Evolutionary conservation across 1,140 invertebrate genomes (phyloP).

Genomic region (Drosophila kohkoa): DNA sequence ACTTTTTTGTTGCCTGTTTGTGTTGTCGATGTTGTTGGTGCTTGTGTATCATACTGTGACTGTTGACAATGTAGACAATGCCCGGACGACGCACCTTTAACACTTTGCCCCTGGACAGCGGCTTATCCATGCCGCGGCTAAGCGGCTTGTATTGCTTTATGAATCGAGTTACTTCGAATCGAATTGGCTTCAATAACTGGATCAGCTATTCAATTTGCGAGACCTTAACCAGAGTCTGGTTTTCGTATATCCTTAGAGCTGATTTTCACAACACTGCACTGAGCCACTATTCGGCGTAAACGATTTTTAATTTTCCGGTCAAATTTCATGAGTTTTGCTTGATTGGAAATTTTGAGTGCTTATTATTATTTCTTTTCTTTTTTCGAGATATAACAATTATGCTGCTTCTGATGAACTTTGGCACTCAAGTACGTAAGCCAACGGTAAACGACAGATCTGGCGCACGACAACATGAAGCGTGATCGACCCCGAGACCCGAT

Average conservation of each 20-base stretch:
- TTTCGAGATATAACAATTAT: slow-evolving; percentile 11
- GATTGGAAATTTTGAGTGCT: not conserved
- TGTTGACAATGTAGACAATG: slow-evolving; percentile 63
- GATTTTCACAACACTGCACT: slow-evolving; percentile 19
- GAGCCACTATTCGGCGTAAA: not conserved
- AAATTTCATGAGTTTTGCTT: slow-evolving; percentile 2
- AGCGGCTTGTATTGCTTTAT: slow-evolving; percentile 3
- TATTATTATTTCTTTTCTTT: not conserved
- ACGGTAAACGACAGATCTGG: slow-evolving; percentile 79
- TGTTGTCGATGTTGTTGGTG: slow-evolving; percentile 33
- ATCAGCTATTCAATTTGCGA: slow-evolving; percentile 4
- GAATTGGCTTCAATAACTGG: slow-evolving; percentile 17
- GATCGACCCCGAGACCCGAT: slow-evolving; percentile 49
- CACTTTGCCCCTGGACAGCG: slow-evolving; percentile 43
- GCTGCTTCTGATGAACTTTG: slow-evolving; percentile 45
- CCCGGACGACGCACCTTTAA: slow-evolving; percentile 48
- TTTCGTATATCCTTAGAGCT: slow-evolving; percentile 31
- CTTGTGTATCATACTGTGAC: slow-evolving; percentile 41
- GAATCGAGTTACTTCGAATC: slow-evolving; percentile 10
- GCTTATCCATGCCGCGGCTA: slow-evolving; percentile 36
- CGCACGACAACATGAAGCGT: slow-evolving; percentile 68
- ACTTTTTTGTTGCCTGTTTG: slow-evolving; percentile 28
- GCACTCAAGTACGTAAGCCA: slow-evolving; percentile 34
- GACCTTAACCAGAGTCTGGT: not conserved
- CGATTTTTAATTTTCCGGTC: slow-evolving; percentile 19